Percentiles rank a stretch among this genome's conserved stretches.
These are phyloP conservation scores for Sesamia nonagrioides DNA, from an alignment of 1,140 invertebrate species.

Conservation along the genomic window DNA sequence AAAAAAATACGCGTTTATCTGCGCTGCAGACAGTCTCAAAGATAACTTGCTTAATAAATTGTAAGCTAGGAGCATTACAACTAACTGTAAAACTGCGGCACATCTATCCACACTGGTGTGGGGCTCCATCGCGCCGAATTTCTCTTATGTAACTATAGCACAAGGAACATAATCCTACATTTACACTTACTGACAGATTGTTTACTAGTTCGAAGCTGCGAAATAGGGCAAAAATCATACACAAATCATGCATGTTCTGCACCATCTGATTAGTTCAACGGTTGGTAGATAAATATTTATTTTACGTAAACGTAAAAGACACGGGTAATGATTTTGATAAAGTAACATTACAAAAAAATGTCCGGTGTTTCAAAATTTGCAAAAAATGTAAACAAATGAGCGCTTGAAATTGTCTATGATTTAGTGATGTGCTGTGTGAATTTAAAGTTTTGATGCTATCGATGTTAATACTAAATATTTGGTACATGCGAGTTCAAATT, in stretches of 20 bases:
- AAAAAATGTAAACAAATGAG: too few species aligned
- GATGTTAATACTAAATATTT: too few species aligned
- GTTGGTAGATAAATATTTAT: neutral
- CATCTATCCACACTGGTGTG: too few species aligned
- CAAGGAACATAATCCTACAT: neutral
- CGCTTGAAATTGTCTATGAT: too few species aligned
- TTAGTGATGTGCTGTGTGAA: too few species aligned
- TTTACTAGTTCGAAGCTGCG: neutral
- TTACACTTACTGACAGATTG: conserved; percentile 3
- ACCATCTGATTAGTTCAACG: neutral
- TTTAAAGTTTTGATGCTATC: too few species aligned
- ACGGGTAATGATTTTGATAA: neutral
- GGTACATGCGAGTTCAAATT: too few species aligned
- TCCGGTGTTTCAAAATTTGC: too few species aligned
- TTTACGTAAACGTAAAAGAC: neutral
- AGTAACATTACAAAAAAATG: neutral
- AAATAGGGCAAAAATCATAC: neutral
- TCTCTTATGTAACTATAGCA: neutral
- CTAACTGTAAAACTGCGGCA: neutral
- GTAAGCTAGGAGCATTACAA: neutral
- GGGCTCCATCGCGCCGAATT: neutral
- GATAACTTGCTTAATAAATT: neutral
- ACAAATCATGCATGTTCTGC: neutral
- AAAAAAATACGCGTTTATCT: too few species aligned
- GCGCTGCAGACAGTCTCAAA: neutral